A percentile compares a stretch with the other conserved stretches of the same genome.
Conservation (phyloP, 2,113 vertebrate species). For the Neomonachus schauinslandi region DNA sequence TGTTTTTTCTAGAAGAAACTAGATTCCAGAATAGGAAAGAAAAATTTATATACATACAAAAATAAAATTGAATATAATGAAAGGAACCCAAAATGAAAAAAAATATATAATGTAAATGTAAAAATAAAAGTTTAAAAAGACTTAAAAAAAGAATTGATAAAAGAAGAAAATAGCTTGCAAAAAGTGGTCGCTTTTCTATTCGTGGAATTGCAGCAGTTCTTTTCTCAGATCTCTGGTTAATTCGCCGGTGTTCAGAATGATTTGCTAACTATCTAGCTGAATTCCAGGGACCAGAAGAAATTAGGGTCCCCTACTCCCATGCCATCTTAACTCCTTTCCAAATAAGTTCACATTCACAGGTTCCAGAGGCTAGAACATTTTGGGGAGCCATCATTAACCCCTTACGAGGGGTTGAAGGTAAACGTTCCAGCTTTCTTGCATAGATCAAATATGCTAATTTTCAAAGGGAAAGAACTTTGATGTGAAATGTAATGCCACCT, state of each 20-base stretch:
- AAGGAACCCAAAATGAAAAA: background rate
- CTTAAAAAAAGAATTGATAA: background rate
- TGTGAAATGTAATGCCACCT: background rate
- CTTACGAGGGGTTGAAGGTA: background rate
- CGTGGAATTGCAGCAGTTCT: background rate
- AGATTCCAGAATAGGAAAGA: background rate
- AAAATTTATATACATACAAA: background rate
- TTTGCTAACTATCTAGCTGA: background rate
- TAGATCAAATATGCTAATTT: background rate
- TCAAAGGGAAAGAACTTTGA: background rate
- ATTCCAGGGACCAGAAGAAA: background rate
- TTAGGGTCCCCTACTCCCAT: background rate
- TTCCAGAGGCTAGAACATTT: background rate
- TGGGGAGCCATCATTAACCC: background rate
- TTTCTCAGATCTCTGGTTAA: background rate
- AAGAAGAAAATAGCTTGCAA: background rate
- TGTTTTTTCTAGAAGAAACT: background rate
- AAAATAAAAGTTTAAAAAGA: background rate
- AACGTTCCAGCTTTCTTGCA: background rate
- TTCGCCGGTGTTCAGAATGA: background rate
- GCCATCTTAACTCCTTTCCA: background rate
- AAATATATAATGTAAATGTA: background rate
- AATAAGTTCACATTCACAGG: background rate
- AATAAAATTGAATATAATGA: background rate
- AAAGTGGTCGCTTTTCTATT: background rate